Percentiles rank a stretch among this genome's conserved stretches.
phyloP scores from a whole-genome alignment of 2,113 vertebrate genomes.

The Suricata suricatta region DNA sequence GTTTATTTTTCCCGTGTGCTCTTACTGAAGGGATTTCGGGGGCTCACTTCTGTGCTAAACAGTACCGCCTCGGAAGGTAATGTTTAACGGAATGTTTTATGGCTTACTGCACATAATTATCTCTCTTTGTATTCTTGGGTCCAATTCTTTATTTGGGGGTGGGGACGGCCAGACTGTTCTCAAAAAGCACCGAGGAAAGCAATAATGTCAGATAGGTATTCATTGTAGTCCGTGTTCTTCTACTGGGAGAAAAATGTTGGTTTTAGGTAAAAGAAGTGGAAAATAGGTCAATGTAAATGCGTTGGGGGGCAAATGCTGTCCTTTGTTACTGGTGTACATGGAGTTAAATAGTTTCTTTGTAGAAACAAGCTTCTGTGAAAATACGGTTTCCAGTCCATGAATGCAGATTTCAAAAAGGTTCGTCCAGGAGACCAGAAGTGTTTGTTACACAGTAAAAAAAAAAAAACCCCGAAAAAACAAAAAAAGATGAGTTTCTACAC shows the following conservation, averaged over 20 bases:
- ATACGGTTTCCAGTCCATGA: neutral
- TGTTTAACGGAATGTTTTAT: constrained; percentile 68
- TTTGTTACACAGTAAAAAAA: neutral
- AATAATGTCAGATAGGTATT: neutral
- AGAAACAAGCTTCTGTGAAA: neutral
- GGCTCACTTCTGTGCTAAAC: neutral
- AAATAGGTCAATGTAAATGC: neutral
- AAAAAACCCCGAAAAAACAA: too few species aligned
- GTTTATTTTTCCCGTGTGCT: neutral
- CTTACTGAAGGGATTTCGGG: constrained; percentile 7
- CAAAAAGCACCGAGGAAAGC: constrained; percentile 18
- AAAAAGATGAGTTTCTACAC: neutral
- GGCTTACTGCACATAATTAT: constrained; percentile 32
- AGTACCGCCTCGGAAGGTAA: constrained; percentile 39
- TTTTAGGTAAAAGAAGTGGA: neutral
- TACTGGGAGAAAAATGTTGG: neutral
- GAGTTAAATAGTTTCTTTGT: neutral
- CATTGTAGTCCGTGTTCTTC: neutral
- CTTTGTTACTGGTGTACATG: neutral
- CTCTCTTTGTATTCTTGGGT: constrained; percentile 47
- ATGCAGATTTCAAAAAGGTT: neutral
- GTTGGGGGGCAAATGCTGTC: neutral
- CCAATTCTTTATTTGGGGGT: neutral
- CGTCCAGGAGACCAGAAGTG: too few species aligned
- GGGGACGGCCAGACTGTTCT: neutral